Evolutionary conservation across 2,113 vertebrate genomes (phyloP).

Genomic region (Dicaeum eximium): DNA sequence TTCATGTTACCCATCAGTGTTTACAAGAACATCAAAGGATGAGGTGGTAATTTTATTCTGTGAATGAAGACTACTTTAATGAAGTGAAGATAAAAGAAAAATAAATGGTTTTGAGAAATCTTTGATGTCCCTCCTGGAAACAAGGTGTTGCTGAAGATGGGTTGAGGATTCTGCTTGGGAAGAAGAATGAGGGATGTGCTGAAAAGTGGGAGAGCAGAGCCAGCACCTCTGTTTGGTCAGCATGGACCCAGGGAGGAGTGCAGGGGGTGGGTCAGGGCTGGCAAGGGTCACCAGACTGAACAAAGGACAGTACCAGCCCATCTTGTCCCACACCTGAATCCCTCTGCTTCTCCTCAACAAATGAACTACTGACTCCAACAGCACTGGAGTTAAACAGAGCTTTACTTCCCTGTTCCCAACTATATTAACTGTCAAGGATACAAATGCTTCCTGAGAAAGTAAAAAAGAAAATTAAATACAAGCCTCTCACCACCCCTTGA

Average conservation of each 20-base stretch:
- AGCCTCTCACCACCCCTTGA: background rate
- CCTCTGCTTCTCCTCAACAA: background rate
- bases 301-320: background rate
- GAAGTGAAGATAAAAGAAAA: background rate
- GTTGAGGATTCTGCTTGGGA: background rate
- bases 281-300: background rate
- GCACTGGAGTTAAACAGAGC: background rate
- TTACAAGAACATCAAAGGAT: background rate
- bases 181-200: background rate
- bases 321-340: background rate
- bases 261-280: fast-evolving
- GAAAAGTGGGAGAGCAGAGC: background rate
- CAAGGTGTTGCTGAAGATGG: background rate
- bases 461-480: background rate
- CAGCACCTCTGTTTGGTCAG: background rate
- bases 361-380: background rate
- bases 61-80: background rate
- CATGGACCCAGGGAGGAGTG: fast-evolving
- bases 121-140: background rate
- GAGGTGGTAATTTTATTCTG: background rate
- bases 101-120: background rate
- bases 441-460: background rate
- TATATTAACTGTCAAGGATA: background rate
- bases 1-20: background rate
- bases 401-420: background rate